Percentiles rank a stretch among this genome's conserved stretches.
Conservation (phyloP, 2,888 invertebrate species). For the Dicranocentrus wangi region DNA sequence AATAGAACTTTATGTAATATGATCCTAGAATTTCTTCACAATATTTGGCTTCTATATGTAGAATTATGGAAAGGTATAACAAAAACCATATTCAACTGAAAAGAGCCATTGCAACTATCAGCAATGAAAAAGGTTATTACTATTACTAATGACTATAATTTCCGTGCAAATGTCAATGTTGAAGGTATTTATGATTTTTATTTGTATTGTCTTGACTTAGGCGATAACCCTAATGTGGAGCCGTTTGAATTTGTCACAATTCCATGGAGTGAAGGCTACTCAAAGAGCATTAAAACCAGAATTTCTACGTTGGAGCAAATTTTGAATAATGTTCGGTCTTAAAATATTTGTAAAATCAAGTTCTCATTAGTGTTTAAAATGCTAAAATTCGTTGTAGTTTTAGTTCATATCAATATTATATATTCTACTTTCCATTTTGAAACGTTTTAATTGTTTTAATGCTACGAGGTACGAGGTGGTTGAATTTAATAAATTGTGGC, state of each 20-base stretch:
- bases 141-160: not conserved
- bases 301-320: slow-evolving; percentile 5
- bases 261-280: slow-evolving; percentile 30
- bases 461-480: too few species aligned
- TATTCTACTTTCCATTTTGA: too few species aligned
- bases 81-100: not conserved
- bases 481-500: too few species aligned
- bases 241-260: not conserved
- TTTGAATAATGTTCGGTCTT: too few species aligned
- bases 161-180: not conserved
- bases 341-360: too few species aligned
- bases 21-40: not conserved
- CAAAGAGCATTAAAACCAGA: slow-evolving; percentile 19
- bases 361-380: too few species aligned
- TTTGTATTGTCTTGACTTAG: not conserved
- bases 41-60: not conserved
- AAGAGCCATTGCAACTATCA: not conserved
- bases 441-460: too few species aligned
- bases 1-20: not conserved
- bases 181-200: not conserved
- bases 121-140: slow-evolving; percentile 35
- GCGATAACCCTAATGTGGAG: slow-evolving; percentile 18
- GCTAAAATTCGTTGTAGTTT: too few species aligned
- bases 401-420: too few species aligned
- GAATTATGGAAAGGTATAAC: slow-evolving; percentile 37